Base-by-base conservation (phyloP, 2,113 vertebrate genomes). In the Oreochromis niloticus region DNA sequence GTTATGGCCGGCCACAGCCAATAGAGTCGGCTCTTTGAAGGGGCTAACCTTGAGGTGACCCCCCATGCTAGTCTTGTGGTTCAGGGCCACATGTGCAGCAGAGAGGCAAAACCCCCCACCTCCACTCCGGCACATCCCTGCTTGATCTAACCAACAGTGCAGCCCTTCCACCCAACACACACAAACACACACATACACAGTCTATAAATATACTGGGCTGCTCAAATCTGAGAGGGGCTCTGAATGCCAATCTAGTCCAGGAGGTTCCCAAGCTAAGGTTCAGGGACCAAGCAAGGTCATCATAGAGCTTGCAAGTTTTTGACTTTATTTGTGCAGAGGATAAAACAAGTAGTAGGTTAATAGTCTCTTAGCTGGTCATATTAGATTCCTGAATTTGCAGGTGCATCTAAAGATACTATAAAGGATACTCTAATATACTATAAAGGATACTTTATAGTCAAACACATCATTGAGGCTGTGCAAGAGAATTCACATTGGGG, bases 1-100 rank as follows among this genome's bases (percentile, higher is more conserved):
- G 93, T 95, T 96, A 94, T 66, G 63, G 84, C 41, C 32, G 91
- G 92, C 93, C 75, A 36, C 88, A 91, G 91, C 95, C 95, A 96
- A 95, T 96, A 71, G 92, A 94, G 93, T 88, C 56, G 61, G 88
- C 85, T 87, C 91, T 95, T 91, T 94, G 91, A 95, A 94, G 92
- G 89, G 87, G 91, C 93, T 96, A 95, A 96, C 96, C 96, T 96
- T 96, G 95, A 94, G 89, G 92, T 95, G 96, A 96, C 96, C 95
- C 92, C 85, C 94, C 84, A 61, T 63, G 54, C 87, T 73, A 82
- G 93, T 91, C 93, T 95, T 95, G 91, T 94, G 93, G 93, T 94
- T 95, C 93, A 92, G 93, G 91, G 93, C 93, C 93, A 96, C 95
- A 96, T 95, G 93, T 95, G 93, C 86, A 94, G 87, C 91, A 84